A percentile compares a stretch with the other conserved stretches of the same genome.
Conservation (phyloP, 2,113 vertebrate genomes). For the Rhinoderma darwinii region DNA sequence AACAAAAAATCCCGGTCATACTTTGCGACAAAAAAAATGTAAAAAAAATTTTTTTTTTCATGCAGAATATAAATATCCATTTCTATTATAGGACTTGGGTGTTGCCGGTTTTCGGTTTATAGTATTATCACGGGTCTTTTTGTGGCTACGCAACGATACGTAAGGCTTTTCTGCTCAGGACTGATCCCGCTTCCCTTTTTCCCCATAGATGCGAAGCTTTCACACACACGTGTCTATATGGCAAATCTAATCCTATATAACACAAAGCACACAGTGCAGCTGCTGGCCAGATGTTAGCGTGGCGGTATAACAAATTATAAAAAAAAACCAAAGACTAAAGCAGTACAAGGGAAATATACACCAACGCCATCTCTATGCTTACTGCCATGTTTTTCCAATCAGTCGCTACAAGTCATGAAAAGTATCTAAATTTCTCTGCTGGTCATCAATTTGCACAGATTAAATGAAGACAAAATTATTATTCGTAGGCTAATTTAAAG, state of each 20-base stretch:
- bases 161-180: background rate
- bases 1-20: background rate
- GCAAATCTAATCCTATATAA: conserved; percentile 1
- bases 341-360: background rate
- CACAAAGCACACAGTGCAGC: background rate
- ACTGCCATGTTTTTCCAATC: background rate
- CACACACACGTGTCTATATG: background rate
- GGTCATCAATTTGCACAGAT: background rate
- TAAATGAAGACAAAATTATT: background rate
- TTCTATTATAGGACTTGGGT: background rate
- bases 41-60: too few species aligned
- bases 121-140: background rate
- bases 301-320: background rate
- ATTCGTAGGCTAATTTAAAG: too few species aligned
- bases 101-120: background rate
- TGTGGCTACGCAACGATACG: background rate
- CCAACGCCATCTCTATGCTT: background rate
- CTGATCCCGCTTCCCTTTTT: background rate
- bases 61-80: background rate
- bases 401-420: background rate
- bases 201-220: background rate
- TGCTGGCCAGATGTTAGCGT: background rate
- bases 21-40: background rate
- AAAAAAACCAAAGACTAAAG: background rate
- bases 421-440: background rate